A percentile compares a stretch with the other conserved stretches of the same genome.
phyloP scores from a whole-genome alignment of 1,140 invertebrate species.

The Heliconius hewitsoni region DNA sequence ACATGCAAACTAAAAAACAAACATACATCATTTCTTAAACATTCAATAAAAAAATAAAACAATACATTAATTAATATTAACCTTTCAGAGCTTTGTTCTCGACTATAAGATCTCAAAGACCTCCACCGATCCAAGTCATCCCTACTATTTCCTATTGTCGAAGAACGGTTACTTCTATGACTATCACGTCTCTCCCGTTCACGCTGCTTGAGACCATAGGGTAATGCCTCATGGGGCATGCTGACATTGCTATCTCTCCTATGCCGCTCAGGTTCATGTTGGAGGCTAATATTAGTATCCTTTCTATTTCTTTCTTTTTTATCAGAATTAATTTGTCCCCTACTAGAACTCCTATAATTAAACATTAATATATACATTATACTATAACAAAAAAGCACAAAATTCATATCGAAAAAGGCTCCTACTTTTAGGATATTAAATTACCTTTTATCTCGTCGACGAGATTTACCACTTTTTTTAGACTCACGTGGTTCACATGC shows the following conservation, averaged over 20 bases:
- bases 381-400: not conserved
- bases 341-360: conserved; percentile 64
- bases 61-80: conserved; percentile 32
- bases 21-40: not conserved
- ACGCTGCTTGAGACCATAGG: conserved; percentile 53
- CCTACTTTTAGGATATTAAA: conserved; percentile 16
- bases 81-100: conserved; percentile 75
- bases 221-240: conserved; percentile 59
- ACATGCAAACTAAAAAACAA: too few species aligned
- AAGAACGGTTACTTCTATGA: conserved; percentile 72
- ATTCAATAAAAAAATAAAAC: too few species aligned
- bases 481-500: conserved; percentile 53
- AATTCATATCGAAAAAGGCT: too few species aligned
- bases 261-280: conserved; percentile 58
- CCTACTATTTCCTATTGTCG: conserved; percentile 73
- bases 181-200: conserved; percentile 72
- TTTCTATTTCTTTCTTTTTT: conserved; percentile 67
- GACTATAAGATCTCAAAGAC: conserved; percentile 70
- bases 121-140: conserved; percentile 75
- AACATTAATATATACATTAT: not conserved
- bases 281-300: conserved; percentile 66
- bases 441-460: conserved; percentile 67
- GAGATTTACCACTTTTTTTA: conserved; percentile 59
- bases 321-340: conserved; percentile 66
- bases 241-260: conserved; percentile 72